phyloP scores from a whole-genome alignment of 2,888 invertebrate genomes.

The Mycalesis mineus region DNA sequence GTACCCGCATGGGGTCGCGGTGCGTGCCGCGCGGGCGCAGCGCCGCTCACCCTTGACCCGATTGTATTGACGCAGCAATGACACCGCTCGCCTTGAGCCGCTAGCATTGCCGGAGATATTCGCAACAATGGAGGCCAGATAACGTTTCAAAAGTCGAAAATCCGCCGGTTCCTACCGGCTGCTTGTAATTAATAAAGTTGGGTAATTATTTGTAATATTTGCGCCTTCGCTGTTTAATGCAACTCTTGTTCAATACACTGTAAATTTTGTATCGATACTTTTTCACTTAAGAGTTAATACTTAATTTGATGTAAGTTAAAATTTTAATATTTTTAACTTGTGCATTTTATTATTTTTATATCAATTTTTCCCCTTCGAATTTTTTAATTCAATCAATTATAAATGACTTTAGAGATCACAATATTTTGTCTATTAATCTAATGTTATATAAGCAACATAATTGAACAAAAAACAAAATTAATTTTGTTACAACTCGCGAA shows the following conservation, averaged over 20 bases:
- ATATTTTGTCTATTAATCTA: too few species aligned
- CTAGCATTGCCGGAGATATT: conserved; percentile 78
- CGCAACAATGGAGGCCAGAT: conserved; percentile 79
- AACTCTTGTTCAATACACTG: conserved; percentile 26
- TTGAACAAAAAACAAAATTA: too few species aligned
- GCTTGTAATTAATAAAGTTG: conserved; percentile 66
- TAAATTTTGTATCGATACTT: conserved; percentile 19
- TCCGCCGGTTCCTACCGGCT: conserved; percentile 66
- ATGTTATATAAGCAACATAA: too few species aligned
- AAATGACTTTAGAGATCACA: too few species aligned
- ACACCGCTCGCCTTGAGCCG: conserved; percentile 77
- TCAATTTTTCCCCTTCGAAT: too few species aligned
- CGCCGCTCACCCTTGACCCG: conserved; percentile 70
- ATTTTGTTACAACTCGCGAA: not conserved
- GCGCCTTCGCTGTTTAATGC: conserved; percentile 32
- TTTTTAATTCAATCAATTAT: too few species aligned
- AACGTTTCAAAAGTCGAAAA: conserved; percentile 77
- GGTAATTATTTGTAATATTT: conserved; percentile 42
- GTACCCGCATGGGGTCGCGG: conserved; percentile 48
- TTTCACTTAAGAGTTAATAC: not conserved
- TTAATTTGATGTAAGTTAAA: not conserved
- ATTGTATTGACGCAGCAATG: conserved; percentile 76
- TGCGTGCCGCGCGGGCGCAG: conserved; percentile 40
- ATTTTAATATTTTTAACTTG: too few species aligned
- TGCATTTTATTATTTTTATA: too few species aligned